Base-by-base conservation (phyloP, 1,140 invertebrate species). In the Solenopsis invicta region DNA sequence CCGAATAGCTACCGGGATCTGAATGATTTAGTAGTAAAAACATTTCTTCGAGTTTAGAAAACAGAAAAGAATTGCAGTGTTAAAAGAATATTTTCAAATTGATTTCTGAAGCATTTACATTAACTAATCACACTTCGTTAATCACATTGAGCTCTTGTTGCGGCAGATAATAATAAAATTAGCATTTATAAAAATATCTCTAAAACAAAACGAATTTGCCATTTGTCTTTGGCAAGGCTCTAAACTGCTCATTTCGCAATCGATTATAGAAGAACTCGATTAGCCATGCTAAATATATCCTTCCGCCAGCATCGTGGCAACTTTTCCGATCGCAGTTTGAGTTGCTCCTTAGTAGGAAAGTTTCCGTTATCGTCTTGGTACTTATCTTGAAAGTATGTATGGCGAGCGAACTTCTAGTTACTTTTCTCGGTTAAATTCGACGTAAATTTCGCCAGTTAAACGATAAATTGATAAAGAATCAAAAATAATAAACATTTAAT, bases 201-300 rank as follows among this genome's bases (percentile, higher is more conserved):
- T 18, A 24, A 52, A 81, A 76, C 41, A 41, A 41, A 4, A 59
- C 12, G 54, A 82, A 50, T 75, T 52, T 48, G 45, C 56, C 41
- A 45, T 75, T 82, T 80, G 77, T 8, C 64, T 52, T 45, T 16
- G 50, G n/a, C 24, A 52, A 91, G 72, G 21, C 52, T 81, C 9
- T n/a, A 37, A 24, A 76, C 80, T 84, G 41, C 69, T 90, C 62
- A 77, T 45, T 54, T 90, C n/a, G n/a, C 62, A 13, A 24, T 75
- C 69, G 80, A 82, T 82, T 59, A 66, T 45, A 24, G 50, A 81
- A 64, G 41, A 61, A 59, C 92, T 90, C 91, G 90, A 92, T 93
- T 93, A 92, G 87, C 90, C 71, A 92, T 91, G 91, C 92, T 93
- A 92, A 91, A 92, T 92, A 92, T 80, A 87, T 92, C 87, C 84